Percentiles rank a stretch among this genome's conserved stretches.
Conservation (phyloP, 2,888 invertebrate species). For the Andrena camellia region DNA sequence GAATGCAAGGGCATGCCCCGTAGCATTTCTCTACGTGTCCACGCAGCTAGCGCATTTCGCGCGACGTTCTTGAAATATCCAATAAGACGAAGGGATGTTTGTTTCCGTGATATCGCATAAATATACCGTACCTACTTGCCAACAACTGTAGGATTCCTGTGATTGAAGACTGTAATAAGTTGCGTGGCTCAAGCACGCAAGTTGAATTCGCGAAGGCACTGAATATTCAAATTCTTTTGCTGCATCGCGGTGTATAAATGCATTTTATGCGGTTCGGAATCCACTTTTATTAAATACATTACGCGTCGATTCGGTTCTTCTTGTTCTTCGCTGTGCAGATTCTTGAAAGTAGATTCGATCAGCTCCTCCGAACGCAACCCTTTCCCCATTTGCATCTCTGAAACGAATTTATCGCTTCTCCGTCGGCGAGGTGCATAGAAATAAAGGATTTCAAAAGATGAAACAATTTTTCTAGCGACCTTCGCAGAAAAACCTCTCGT, state of each 20-base stretch:
- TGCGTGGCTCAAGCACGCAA: neutral
- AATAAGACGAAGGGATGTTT: neutral
- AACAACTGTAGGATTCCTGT: neutral
- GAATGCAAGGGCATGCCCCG: neutral
- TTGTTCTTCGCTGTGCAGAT: neutral
- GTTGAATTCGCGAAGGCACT: neutral
- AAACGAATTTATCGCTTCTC: slow-evolving; percentile 21
- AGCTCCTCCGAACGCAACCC: neutral
- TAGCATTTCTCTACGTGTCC: neutral
- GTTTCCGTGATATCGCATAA: slow-evolving; percentile 27
- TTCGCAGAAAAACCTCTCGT: neutral
- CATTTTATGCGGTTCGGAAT: slow-evolving; percentile 15
- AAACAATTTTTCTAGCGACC: neutral
- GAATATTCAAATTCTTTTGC: slow-evolving; percentile 11
- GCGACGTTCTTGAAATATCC: neutral
- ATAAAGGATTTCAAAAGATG: slow-evolving; percentile 3
- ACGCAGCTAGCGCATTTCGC: neutral
- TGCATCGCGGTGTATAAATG: slow-evolving; percentile 15
- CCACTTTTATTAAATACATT: slow-evolving; percentile 39
- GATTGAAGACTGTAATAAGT: neutral
- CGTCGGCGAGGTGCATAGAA: neutral
- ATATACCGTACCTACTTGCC: neutral
- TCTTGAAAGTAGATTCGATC: neutral
- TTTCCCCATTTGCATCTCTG: neutral
- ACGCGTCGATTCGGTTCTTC: neutral